Evolutionary conservation across 1,140 invertebrate genomes (phyloP).

Genomic region (Nymphalis io): DNA sequence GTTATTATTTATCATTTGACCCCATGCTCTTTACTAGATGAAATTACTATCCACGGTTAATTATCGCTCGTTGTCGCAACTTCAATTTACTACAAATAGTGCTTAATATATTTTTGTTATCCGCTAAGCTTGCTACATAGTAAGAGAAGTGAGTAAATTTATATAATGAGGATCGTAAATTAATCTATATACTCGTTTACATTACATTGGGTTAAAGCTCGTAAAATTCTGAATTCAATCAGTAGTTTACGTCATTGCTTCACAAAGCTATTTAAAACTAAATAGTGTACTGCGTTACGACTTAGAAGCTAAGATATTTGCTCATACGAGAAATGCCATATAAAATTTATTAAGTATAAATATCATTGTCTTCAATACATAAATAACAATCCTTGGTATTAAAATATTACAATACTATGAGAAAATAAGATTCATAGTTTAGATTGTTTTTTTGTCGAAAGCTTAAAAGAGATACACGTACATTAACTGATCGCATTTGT

Average conservation of each 20-base stretch:
- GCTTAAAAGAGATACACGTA: slow-evolving; percentile 39
- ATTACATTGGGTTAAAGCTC: slow-evolving; percentile 31
- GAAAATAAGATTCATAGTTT: too few relatives aligned
- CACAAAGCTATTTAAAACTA: slow-evolving; percentile 49
- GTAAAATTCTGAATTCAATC: slow-evolving; percentile 53
- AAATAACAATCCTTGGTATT: too few relatives aligned
- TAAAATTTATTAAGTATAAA: too few relatives aligned
- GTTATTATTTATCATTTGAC: slow-evolving; percentile 40
- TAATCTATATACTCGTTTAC: slow-evolving; percentile 39
- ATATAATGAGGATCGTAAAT: slow-evolving; percentile 41
- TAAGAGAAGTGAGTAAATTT: slow-evolving; percentile 29
- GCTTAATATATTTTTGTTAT: slow-evolving; percentile 35
- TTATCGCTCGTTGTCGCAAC: slow-evolving; percentile 36
- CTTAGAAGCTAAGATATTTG: slow-evolving; percentile 4
- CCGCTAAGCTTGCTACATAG: slow-evolving; percentile 29
- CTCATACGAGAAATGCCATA: slow-evolving; percentile 1
- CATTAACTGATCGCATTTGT: slow-evolving; percentile 83
- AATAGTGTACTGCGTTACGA: slow-evolving; percentile 14
- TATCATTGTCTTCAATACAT: too few relatives aligned
- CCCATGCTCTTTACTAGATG: slow-evolving; percentile 37
- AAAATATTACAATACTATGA: too few relatives aligned
- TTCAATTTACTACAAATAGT: slow-evolving; percentile 36
- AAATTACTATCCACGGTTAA: slow-evolving; percentile 40
- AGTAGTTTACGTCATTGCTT: slow-evolving; percentile 46
- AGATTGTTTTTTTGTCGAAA: too few relatives aligned